Percentiles rank a stretch among this genome's conserved stretches.
phyloP scores from a whole-genome alignment of 2,113 vertebrate genomes.

The Lophotis ruficrista region DNA sequence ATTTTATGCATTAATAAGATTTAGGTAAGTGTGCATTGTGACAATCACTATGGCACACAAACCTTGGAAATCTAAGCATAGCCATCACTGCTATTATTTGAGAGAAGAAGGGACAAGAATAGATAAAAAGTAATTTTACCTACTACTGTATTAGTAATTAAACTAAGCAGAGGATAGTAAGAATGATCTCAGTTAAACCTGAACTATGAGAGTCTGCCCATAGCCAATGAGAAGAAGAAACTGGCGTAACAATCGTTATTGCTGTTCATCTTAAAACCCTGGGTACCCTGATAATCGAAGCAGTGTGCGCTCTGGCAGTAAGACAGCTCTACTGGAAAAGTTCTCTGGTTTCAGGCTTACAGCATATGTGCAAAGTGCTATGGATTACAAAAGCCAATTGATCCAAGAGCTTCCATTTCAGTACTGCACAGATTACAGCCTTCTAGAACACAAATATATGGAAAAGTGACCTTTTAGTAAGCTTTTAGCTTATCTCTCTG shows the following conservation, averaged over 20 bases:
- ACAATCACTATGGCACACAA: neutral
- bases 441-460: neutral
- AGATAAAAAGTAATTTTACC: neutral
- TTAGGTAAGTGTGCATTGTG: neutral
- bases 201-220: neutral
- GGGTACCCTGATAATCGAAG: neutral
- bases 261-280: neutral
- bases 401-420: neutral
- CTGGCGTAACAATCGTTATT: neutral
- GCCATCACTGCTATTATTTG: neutral
- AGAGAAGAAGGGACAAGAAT: neutral
- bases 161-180: neutral
- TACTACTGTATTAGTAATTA: neutral
- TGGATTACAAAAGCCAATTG: neutral
- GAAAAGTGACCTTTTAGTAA: neutral
- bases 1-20: neutral
- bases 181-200: neutral
- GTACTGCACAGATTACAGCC: neutral
- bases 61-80: neutral
- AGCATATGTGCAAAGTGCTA: neutral
- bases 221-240: neutral
- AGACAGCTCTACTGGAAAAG: neutral
- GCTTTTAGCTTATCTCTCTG: neutral
- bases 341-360: neutral
- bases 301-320: rapidly evolving